Evolutionary conservation across 2,113 vertebrate species (phyloP), one percentile per base, ranked within the genome.

Genomic region (Melanerpes formicivorus): DNA sequence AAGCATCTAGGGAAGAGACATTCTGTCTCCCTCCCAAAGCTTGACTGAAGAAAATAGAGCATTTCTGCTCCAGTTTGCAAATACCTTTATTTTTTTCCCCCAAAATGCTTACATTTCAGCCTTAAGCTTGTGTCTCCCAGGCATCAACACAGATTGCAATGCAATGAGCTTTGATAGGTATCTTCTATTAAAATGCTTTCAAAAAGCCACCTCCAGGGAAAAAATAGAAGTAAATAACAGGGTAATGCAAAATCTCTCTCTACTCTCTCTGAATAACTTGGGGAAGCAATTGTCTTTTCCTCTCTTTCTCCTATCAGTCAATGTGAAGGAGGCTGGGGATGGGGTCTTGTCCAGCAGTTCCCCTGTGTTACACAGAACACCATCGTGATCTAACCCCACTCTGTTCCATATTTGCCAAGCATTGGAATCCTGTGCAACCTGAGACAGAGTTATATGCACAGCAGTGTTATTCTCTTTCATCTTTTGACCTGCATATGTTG

Each of bases 181-280:
- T 73, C 50, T 89, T 91, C 82, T 65, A 93, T 87, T 93, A 80
- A 95, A 93, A 93, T 66, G 18, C n/a, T 76, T 92, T 82, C 42
- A 70, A 79, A 90, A 87, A 76, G 37, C 14, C n/a, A 90, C 48
- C 46, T 76, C 23, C 34, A 77, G 55, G 75, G 87, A 93, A 90
- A 93, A 90, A 89, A 82, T 13, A 87, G 58, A 91, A 66, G 46
- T 69, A 90, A 85, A 82, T 55, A 89, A 88, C 25, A n/a, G 88
- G 90, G 18, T 50, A 79, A 70, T 66, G 9, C 5, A 29, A 5
- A 14, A 48, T 70, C n/a, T 11, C 40, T 40, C 40, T 40, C 40
- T 40, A 27, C 69, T 84, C 88, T 67, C 50, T 25, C 34, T 56
- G n/a, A 84, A 50, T 74, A 87, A 63, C 27, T 87, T 55, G 11